Base-by-base conservation (phyloP, 1,140 invertebrate genomes). In the Wasmannia auropunctata region DNA sequence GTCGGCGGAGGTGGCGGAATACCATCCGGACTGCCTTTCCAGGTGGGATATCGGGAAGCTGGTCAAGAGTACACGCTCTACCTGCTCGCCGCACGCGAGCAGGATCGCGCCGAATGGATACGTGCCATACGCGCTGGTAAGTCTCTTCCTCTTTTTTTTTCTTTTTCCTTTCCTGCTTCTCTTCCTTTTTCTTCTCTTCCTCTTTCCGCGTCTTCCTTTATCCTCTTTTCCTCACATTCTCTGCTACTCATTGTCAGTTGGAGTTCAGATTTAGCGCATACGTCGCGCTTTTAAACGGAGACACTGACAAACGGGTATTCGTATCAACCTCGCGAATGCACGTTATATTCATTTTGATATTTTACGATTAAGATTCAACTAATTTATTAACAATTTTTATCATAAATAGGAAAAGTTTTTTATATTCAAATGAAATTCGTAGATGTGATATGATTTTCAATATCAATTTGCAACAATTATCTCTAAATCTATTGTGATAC, bases 31-130 rank as follows among this genome's bases (percentile, higher is more conserved):
- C 96, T 95, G 92, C 96, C 96, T 79, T 96, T 97, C 94, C 97
- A 97, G 96, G 96, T 98, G 86, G 97, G 97, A 63, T 98, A 98
- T 94, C 96, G 96, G 70, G 97, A 97, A 91, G 95, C 96, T 85
- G 96, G 96, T 65, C 96, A 96, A 69, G 97, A 97, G 90, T 98
- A 98, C 94, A 97, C 96, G 25, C 95, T 98, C 75, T 98, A 98
- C 94, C 96, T 98, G 79, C 96, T 98, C 60, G 97, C 97, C 40
- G 95, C 96, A 76, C 96, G 96, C 91, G 96, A 97, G 70, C 96
- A 96, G 83, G 97, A 98, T 91, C 95, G 97, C 58, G 94, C 96
- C 87, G 97, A 97, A 91, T 98, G 98, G 98, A 97, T 98, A 88
- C 95, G 96, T 87, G 96, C 97, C 74, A 96, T 98, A 91, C 96